Evolutionary conservation across 2,797 vertebrate species (phyloP).

Genomic region (Heterohyrax brucei): DNA sequence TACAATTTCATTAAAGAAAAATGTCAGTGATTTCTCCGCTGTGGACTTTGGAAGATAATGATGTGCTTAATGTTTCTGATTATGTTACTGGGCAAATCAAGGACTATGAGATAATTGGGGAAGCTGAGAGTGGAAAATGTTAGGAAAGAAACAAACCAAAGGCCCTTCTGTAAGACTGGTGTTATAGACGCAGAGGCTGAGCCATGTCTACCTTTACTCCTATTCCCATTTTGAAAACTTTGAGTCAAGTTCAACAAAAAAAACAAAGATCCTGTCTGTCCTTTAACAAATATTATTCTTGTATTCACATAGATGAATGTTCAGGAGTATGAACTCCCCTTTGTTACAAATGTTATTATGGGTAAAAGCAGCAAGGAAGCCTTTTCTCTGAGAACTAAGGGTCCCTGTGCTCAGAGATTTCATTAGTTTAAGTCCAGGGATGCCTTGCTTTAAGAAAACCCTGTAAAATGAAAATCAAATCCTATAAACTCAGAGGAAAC

Average conservation of each 20-base stretch:
- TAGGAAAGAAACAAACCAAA: conserved; percentile 22
- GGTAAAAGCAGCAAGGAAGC: conserved; percentile 2
- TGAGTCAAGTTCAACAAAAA: conserved; percentile 34
- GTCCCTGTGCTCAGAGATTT: background rate
- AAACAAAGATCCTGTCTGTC: background rate
- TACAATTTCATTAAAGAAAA: conserved; percentile 79
- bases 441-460: conserved; percentile 35
- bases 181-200: background rate
- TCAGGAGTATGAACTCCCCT: background rate
- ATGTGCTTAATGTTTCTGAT: conserved; percentile 78
- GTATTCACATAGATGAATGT: conserved; percentile 36
- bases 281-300: conserved; percentile 1
- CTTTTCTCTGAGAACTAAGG: conserved; percentile 29
- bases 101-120: conserved; percentile 59
- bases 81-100: conserved; percentile 63
- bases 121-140: conserved; percentile 18
- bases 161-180: background rate
- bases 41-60: conserved; percentile 78
- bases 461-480: conserved; percentile 29
- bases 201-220: background rate
- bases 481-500: background rate
- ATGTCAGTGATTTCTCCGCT: conserved; percentile 73
- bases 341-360: background rate
- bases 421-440: conserved; percentile 59
- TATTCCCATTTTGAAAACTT: background rate